Evolutionary conservation across 2,113 vertebrate genomes (phyloP).

Genomic region (Rhinogobius similis): DNA sequence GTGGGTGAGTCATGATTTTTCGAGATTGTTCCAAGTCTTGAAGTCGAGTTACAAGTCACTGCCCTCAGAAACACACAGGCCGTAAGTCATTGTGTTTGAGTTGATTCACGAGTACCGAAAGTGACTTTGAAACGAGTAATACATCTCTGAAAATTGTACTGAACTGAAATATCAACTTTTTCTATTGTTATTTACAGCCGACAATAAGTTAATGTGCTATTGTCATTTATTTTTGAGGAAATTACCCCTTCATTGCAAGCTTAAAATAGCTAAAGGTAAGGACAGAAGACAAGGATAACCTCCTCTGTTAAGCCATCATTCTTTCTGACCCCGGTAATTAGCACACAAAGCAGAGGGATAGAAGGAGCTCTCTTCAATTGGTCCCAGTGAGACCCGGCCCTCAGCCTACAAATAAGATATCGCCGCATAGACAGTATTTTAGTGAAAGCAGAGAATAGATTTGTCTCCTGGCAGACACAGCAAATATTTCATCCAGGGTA

Average conservation of each 20-base stretch:
- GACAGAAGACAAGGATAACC: slow-evolving; percentile 44
- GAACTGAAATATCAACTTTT: no score
- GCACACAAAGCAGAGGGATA: slow-evolving; percentile 72
- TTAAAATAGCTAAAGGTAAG: slow-evolving; percentile 21
- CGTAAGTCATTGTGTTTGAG: no score
- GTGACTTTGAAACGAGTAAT: no score
- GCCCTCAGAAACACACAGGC: no score
- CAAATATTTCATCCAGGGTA: slow-evolving; percentile 72
- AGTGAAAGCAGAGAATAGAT: slow-evolving; percentile 72
- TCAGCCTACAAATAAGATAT: slow-evolving; percentile 74
- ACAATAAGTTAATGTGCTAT: neutral
- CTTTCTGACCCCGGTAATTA: slow-evolving; percentile 75
- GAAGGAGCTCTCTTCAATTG: slow-evolving; percentile 68
- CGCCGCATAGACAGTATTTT: slow-evolving; percentile 76
- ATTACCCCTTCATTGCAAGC: slow-evolving; percentile 14
- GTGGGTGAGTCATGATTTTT: no score
- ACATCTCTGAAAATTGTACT: no score
- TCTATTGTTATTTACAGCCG: no score
- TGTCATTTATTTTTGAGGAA: slow-evolving; percentile 9
- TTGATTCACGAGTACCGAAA: no score
- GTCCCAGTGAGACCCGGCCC: slow-evolving; percentile 71
- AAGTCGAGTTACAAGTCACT: neutral
- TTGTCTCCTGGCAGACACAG: slow-evolving; percentile 74
- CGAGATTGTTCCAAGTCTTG: no score
- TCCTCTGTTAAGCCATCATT: slow-evolving; percentile 73